Conservation (phyloP, 2,113 vertebrate species). For the Cyanoramphus novaezelandiae region DNA sequence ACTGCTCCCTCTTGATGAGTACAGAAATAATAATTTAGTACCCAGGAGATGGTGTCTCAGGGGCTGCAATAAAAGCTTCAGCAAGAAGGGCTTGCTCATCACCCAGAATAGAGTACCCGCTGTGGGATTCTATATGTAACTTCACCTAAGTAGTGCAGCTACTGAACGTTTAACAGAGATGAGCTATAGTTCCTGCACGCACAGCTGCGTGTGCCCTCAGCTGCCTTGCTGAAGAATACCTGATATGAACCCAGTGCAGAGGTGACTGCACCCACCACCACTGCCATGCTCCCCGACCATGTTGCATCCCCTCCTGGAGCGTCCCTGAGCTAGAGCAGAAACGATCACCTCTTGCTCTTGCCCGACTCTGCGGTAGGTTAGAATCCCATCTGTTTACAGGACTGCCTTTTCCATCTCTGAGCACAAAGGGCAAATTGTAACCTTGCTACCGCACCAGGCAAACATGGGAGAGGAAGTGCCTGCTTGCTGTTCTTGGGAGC, state of each 20-base stretch:
- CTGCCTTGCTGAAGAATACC: background rate
- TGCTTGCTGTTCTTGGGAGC: background rate
- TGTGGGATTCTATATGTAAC: background rate
- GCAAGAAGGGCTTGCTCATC: background rate
- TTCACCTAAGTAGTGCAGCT: rapidly evolving
- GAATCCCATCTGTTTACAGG: background rate
- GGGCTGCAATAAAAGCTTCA: background rate
- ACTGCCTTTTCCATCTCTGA: background rate
- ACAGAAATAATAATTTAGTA: background rate
- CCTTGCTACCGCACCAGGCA: background rate
- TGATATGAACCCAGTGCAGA: background rate
- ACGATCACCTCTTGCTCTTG: background rate
- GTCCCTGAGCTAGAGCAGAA: background rate
- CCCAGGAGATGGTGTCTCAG: background rate
- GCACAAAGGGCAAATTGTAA: background rate
- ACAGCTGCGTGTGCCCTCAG: rapidly evolving
- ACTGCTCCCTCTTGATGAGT: background rate
- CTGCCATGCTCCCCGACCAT: background rate
- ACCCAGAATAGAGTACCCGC: background rate
- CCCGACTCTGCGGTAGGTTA: background rate
- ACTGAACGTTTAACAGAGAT: background rate
- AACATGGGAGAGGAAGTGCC: background rate
- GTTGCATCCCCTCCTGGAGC: rapidly evolving
- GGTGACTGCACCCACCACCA: background rate
- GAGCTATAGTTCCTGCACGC: background rate